phyloP scores from a whole-genome alignment of 1,140 invertebrate species.

The Habropoda laboriosa region DNA sequence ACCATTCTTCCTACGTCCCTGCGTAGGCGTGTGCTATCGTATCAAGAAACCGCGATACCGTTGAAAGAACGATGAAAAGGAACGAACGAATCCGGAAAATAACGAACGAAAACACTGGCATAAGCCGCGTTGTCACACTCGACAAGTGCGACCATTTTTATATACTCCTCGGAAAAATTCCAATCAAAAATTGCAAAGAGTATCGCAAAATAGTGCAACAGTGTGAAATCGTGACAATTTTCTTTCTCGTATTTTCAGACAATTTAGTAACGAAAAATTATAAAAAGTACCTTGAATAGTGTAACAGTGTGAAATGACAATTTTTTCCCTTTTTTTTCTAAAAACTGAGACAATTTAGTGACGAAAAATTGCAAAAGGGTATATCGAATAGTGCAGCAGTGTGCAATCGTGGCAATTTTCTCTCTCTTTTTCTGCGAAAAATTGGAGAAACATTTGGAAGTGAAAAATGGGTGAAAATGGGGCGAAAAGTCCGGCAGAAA shows the following conservation, averaged over 20 bases:
- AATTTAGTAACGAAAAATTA: too few species aligned
- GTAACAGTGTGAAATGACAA: too few species aligned
- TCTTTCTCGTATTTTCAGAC: too few species aligned
- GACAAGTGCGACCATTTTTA: neutral
- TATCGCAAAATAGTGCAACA: too few species aligned
- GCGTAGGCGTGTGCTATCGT: conserved; percentile 2
- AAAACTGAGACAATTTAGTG: too few species aligned
- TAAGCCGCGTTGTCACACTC: conserved; percentile 34
- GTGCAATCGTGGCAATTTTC: neutral
- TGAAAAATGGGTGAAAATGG: conserved; percentile 1
- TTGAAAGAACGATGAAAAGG: neutral
- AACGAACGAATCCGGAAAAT: neutral
- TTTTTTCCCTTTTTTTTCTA: too few species aligned
- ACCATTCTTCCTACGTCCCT: neutral
- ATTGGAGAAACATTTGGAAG: neutral
- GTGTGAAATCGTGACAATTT: too few species aligned
- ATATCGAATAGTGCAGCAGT: too few species aligned
- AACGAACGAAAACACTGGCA: conserved; percentile 41
- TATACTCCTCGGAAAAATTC: neutral
- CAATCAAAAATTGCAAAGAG: too few species aligned
- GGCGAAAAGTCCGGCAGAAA: conserved; percentile 26
- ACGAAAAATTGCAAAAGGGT: too few species aligned
- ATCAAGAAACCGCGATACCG: conserved; percentile 43
- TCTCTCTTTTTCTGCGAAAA: too few species aligned
- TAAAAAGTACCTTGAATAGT: too few species aligned